phyloP scores from a whole-genome alignment of 2,113 vertebrate genomes.

The Psilopsiagon aurifrons region DNA sequence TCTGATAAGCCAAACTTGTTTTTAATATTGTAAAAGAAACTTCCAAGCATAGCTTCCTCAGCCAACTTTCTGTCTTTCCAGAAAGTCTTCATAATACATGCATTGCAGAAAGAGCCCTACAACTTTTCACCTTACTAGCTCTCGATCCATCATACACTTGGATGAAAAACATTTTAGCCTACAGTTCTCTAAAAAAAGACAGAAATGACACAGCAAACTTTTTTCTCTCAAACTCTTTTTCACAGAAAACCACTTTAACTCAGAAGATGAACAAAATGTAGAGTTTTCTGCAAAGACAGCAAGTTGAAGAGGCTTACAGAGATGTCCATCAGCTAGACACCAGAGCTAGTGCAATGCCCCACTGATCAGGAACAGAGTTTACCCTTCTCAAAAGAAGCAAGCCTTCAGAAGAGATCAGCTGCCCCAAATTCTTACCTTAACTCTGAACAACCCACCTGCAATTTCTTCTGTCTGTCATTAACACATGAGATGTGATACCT shows the following conservation, averaged over 20 bases:
- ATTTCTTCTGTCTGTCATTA: not conserved
- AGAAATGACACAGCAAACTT: not conserved
- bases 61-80: not conserved
- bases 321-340: not conserved
- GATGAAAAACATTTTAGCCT: not conserved
- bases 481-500: not conserved
- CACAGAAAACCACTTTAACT: not conserved
- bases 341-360: not conserved
- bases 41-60: not conserved
- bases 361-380: not conserved
- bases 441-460: not conserved
- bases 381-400: not conserved
- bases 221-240: not conserved
- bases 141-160: not conserved
- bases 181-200: not conserved
- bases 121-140: not conserved
- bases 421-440: not conserved
- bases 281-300: not conserved
- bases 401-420: not conserved
- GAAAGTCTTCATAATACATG: not conserved
- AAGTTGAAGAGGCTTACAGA: not conserved
- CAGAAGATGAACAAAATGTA: not conserved
- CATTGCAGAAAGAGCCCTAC: not conserved
- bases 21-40: not conserved
- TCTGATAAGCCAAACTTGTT: not conserved